These are phyloP conservation scores for Electrophaes corylata DNA, from an alignment of 2,888 invertebrate genomes.

Conservation along the genomic window DNA sequence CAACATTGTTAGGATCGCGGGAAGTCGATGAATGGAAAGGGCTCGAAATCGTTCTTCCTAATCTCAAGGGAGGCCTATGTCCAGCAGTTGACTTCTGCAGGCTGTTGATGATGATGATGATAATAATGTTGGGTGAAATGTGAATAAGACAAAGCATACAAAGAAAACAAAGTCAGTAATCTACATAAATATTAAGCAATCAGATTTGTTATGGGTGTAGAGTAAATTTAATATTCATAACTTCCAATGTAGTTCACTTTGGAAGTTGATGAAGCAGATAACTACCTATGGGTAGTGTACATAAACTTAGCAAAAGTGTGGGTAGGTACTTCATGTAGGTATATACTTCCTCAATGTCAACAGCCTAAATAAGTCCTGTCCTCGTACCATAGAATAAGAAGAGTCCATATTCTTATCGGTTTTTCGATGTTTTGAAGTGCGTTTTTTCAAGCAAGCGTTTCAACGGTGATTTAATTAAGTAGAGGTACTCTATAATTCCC, in stretches of 20 bases:
- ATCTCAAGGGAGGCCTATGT: too few species aligned
- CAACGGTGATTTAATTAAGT: constrained; percentile 21
- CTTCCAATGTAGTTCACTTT: neutral
- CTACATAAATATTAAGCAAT: neutral
- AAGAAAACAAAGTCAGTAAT: neutral
- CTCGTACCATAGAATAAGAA: too few species aligned
- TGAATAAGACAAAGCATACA: neutral
- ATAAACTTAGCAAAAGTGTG: neutral
- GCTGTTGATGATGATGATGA: too few species aligned
- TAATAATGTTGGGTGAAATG: neutral
- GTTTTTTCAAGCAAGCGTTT: neutral
- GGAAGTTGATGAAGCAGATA: neutral
- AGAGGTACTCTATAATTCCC: constrained; percentile 6
- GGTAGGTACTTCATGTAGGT: neutral
- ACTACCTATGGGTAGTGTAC: neutral
- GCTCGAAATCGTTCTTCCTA: too few species aligned
- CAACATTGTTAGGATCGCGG: too few species aligned
- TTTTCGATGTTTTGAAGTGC: too few species aligned
- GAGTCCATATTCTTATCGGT: too few species aligned
- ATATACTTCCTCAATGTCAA: too few species aligned
- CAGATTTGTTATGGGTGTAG: neutral
- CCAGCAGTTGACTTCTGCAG: too few species aligned
- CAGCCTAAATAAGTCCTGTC: too few species aligned
- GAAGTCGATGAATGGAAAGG: too few species aligned
- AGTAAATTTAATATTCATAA: neutral